Evolutionary conservation across 2,888 invertebrate species (phyloP).

Genomic region (Nemotelus nigrinus): DNA sequence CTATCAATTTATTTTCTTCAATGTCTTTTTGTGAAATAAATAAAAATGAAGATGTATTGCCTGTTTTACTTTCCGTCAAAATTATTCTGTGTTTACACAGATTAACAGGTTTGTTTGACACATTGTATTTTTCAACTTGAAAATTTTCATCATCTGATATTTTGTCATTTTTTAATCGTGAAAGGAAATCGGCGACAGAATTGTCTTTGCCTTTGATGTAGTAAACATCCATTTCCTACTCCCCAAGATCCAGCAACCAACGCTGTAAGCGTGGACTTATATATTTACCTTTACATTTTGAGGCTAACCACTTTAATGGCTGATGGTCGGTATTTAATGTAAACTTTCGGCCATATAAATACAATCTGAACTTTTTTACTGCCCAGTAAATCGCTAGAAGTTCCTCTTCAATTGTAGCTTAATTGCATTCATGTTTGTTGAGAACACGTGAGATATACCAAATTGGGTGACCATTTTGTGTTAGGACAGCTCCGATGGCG

Average conservation of each 20-base stretch:
- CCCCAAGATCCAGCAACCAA: slow-evolving; percentile 23
- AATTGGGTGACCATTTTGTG: slow-evolving; percentile 54
- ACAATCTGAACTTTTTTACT: slow-evolving; percentile 57
- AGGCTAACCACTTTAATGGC: slow-evolving; percentile 34
- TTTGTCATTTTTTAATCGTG: neutral
- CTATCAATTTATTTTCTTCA: neutral
- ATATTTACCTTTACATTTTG: slow-evolving; percentile 34
- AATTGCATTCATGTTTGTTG: slow-evolving; percentile 53
- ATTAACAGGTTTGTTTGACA: neutral
- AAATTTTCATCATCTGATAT: neutral
- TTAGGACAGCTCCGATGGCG: slow-evolving; percentile 54
- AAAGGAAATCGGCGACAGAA: slow-evolving; percentile 30
- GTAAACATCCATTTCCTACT: slow-evolving; percentile 30
- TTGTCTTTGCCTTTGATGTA: slow-evolving; percentile 45
- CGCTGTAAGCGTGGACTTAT: slow-evolving; percentile 31
- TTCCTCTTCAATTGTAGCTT: slow-evolving; percentile 57
- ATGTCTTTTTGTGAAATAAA: neutral
- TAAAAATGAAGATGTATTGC: neutral
- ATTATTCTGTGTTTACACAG: neutral
- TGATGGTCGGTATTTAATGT: slow-evolving; percentile 39
- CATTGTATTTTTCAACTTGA: neutral
- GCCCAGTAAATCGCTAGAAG: slow-evolving; percentile 57
- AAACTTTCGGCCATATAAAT: slow-evolving; percentile 55
- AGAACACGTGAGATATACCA: slow-evolving; percentile 53
- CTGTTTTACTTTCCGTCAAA: neutral